Evolutionary conservation across 1,140 invertebrate genomes (phyloP).

Genomic region (Cherax destructor): DNA sequence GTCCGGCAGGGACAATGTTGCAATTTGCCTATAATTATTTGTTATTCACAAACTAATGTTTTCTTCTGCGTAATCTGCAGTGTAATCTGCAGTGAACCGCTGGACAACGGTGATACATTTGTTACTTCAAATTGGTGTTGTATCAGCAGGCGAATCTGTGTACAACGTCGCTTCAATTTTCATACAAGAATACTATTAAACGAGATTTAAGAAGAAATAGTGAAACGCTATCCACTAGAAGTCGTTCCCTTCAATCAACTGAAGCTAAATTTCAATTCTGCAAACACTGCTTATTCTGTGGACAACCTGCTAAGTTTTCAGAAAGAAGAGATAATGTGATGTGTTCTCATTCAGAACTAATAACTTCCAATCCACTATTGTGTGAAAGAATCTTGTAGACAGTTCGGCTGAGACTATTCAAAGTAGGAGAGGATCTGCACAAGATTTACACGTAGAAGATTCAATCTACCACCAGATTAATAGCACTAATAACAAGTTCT

Average conservation of each 20-base stretch:
- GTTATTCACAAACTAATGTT: too few relatives aligned
- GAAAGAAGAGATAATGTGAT: background rate
- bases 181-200: background rate
- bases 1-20: too few relatives aligned
- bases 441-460: conserved; percentile 10
- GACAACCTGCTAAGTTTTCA: background rate
- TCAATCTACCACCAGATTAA: conserved; percentile 20
- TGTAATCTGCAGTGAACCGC: background rate
- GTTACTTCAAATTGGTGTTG: background rate
- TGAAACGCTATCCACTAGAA: background rate
- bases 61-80: background rate
- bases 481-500: conserved; percentile 4
- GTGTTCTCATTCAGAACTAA: conserved; percentile 8
- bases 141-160: background rate
- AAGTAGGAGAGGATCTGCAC: background rate
- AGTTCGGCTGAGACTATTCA: background rate
- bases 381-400: background rate
- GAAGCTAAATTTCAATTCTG: background rate
- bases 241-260: conserved; percentile 3
- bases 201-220: background rate
- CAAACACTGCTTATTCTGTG: background rate
- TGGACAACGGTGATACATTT: conserved; percentile 13
- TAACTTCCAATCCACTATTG: conserved; percentile 23
- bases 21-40: too few relatives aligned
- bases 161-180: background rate